These are phyloP conservation scores for Silurus lanzhouensis DNA, from an alignment of 2,797 vertebrate species.

Conservation along the genomic window DNA sequence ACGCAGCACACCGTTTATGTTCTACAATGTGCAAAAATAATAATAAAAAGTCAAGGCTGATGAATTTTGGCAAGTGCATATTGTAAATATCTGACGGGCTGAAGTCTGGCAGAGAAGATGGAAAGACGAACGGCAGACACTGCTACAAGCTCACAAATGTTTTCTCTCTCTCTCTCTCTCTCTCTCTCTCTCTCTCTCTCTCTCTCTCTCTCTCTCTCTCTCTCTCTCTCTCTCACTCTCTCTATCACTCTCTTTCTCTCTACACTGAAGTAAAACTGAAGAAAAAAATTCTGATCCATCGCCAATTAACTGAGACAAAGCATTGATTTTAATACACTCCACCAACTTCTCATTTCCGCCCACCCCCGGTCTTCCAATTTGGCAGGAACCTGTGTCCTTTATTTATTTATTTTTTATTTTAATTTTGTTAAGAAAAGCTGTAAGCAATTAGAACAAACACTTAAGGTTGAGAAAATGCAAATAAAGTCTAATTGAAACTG, in stretches of 20 bases:
- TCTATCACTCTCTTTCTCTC: too few relatives aligned
- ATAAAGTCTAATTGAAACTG: conserved; percentile 51
- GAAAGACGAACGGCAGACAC: not conserved
- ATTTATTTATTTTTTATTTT: not conserved
- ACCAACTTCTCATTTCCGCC: not conserved
- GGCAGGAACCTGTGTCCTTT: conserved; percentile 10
- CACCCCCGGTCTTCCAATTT: not conserved
- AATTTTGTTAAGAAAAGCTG: conserved; percentile 17
- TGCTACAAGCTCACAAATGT: not conserved
- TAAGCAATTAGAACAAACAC: conserved; percentile 28
- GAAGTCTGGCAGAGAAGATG: not conserved
- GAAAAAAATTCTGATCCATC: not conserved
- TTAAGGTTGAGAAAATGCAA: conserved; percentile 13
- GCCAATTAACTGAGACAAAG: conserved; percentile 21
- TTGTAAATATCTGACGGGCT: conserved; percentile 13
- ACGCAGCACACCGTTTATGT: not conserved
- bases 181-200: too few relatives aligned
- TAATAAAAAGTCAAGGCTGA: not conserved
- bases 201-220: too few relatives aligned
- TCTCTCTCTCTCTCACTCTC: too few relatives aligned
- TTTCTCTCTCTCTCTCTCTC: too few relatives aligned
- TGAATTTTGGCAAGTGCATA: conserved; percentile 10
- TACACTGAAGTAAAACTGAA: not conserved
- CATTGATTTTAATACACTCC: not conserved
- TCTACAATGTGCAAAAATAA: not conserved